Evolutionary conservation across 2,888 invertebrate species (phyloP).

Genomic region (Xestia c-nigrum): DNA sequence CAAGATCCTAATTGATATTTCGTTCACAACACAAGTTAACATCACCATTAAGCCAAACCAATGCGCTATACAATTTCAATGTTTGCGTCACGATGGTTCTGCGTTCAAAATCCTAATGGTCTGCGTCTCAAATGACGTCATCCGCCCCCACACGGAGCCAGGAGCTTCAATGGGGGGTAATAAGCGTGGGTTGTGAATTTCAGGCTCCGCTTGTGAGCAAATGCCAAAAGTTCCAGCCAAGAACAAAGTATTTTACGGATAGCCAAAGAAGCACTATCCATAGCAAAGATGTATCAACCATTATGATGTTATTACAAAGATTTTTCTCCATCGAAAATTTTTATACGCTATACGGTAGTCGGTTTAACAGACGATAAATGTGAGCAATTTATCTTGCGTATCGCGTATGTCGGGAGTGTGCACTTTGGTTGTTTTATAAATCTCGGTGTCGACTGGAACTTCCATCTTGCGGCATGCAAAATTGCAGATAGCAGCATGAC

Average conservation of each 20-base stretch:
- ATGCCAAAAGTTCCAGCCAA: slow-evolving; percentile 49
- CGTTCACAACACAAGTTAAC: slow-evolving; percentile 12
- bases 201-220: slow-evolving; percentile 58
- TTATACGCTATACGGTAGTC: neutral
- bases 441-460: slow-evolving; percentile 54
- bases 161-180: slow-evolving; percentile 61
- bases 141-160: slow-evolving; percentile 68
- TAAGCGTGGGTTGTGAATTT: slow-evolving; percentile 65
- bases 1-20: slow-evolving; percentile 18
- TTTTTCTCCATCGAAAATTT: slow-evolving; percentile 27
- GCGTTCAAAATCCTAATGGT: slow-evolving; percentile 65
- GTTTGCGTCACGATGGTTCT: slow-evolving; percentile 61
- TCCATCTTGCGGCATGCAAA: slow-evolving; percentile 76
- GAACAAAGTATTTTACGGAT: slow-evolving; percentile 39
- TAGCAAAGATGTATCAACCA: slow-evolving; percentile 26
- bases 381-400: slow-evolving; percentile 65
- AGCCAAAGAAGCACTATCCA: slow-evolving; percentile 1
- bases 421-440: slow-evolving; percentile 63
- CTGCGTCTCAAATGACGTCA: slow-evolving; percentile 74
- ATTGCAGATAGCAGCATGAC: slow-evolving; percentile 79
- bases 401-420: slow-evolving; percentile 49
- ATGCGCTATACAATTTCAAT: slow-evolving; percentile 47
- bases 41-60: slow-evolving; percentile 21
- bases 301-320: slow-evolving; percentile 24
- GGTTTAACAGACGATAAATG: slow-evolving; percentile 51